These are phyloP conservation scores for Synanthedon vespiformis DNA, from an alignment of 2,888 invertebrate species.

Conservation along the genomic window DNA sequence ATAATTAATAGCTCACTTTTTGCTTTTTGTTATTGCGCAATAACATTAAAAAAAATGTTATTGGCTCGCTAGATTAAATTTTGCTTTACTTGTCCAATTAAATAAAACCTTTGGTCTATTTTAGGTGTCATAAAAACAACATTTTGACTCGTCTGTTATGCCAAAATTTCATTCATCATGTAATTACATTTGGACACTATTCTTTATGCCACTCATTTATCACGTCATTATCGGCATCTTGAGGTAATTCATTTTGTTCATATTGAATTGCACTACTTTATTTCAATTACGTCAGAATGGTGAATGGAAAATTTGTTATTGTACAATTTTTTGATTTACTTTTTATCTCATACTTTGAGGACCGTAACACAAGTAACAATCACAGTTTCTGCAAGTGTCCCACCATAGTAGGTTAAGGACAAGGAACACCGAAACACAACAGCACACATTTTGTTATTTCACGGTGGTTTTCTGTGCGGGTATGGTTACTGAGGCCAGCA, in stretches of 20 bases:
- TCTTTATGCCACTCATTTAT: conserved; percentile 38
- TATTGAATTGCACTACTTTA: too few relatives aligned
- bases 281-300: too few relatives aligned
- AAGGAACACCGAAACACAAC: too few relatives aligned
- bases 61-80: conserved; percentile 6
- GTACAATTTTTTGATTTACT: too few relatives aligned
- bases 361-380: too few relatives aligned
- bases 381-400: too few relatives aligned
- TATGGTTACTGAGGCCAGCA: too few relatives aligned
- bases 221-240: conserved; percentile 36
- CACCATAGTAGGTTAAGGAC: too few relatives aligned
- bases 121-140: conserved; percentile 6
- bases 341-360: too few relatives aligned
- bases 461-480: too few relatives aligned
- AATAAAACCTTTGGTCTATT: conserved; percentile 5
- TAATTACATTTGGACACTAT: conserved; percentile 35
- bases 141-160: conserved; percentile 18
- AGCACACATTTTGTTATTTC: too few relatives aligned
- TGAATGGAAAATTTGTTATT: too few relatives aligned
- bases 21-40: conserved; percentile 18
- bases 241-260: conserved; percentile 29
- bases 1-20: neutral
- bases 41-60: conserved; percentile 16
- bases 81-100: conserved; percentile 6
- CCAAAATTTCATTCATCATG: conserved; percentile 29